Evolutionary conservation across 53 echinoderm and acorn worm genomes (phyloP).

Genomic region (Crossaster papposus): DNA sequence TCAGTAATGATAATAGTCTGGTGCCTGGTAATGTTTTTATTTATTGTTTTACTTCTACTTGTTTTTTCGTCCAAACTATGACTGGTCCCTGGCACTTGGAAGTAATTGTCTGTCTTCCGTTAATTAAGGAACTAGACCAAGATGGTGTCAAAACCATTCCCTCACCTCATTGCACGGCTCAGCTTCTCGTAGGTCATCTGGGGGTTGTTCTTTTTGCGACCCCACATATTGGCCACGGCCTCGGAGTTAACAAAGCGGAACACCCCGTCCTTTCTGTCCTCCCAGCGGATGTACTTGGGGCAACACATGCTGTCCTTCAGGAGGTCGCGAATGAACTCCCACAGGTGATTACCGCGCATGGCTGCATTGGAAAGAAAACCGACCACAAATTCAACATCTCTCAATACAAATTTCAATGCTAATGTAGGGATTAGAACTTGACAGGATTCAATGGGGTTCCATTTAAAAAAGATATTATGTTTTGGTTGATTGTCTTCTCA

Average conservation of each 20-base stretch:
- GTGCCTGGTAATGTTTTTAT: no score
- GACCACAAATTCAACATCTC: neutral
- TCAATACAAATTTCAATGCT: neutral
- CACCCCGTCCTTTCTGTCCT: conserved; percentile 83
- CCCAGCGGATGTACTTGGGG: conserved; percentile 95
- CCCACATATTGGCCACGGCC: conserved; percentile 94
- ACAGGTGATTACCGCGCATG: conserved; percentile 97
- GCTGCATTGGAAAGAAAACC: conserved; percentile 45
- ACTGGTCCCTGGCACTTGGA: no score
- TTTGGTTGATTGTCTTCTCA: no score
- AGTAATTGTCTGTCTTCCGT: neutral
- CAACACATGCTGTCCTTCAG: conserved; percentile 71
- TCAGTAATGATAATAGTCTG: no score
- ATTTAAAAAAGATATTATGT: no score
- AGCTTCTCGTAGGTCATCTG: conserved; percentile 99
- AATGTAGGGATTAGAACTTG: no score
- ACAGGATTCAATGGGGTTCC: no score
- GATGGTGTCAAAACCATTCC: neutral
- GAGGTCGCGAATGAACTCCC: conserved; percentile 98
- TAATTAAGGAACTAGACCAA: neutral
- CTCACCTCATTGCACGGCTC: conserved; percentile 98
- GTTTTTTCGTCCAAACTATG: no score
- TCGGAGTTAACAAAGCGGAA: conserved; percentile 99
- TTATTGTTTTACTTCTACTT: no score
- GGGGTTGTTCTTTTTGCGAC: conserved; percentile 95